Evolutionary conservation across 1,140 invertebrate genomes (phyloP).

Genomic region (Lethocerus indicus): DNA sequence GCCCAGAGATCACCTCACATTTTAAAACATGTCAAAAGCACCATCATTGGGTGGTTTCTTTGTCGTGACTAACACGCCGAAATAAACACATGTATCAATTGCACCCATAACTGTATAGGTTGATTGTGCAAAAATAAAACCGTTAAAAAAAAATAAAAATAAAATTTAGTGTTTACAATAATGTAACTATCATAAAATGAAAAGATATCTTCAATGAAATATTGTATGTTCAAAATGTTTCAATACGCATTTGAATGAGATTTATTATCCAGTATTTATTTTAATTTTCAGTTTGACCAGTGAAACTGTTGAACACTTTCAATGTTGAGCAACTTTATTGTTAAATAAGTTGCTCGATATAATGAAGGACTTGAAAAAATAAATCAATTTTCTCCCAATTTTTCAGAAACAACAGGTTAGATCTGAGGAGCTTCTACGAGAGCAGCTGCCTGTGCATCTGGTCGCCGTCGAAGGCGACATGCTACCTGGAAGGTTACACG

Average conservation of each 20-base stretch:
- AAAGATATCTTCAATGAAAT: too few species aligned
- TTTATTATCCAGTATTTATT: background rate
- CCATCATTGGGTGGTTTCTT: too few species aligned
- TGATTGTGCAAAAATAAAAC: too few species aligned
- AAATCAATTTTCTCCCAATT: background rate
- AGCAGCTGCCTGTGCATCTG: conserved; percentile 19
- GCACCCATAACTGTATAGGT: too few species aligned
- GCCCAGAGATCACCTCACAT: too few species aligned
- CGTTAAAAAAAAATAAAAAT: too few species aligned
- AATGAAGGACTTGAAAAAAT: background rate
- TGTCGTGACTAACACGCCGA: too few species aligned
- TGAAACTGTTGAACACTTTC: background rate
- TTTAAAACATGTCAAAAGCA: too few species aligned
- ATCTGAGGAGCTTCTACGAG: conserved; percentile 16
- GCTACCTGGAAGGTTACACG: conserved; percentile 19
- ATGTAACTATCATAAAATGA: too few species aligned
- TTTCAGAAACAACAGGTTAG: conserved; percentile 4
- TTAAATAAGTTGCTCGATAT: background rate
- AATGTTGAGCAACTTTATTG: background rate
- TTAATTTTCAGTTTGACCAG: background rate
- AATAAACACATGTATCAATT: too few species aligned
- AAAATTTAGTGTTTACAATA: too few species aligned
- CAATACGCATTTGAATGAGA: background rate
- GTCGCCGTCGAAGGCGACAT: conserved; percentile 15
- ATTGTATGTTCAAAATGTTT: too few species aligned